Percentiles rank a stretch among this genome's conserved stretches.
Conservation (phyloP, 1,140 invertebrate genomes). For the Drosophila ercepeae region DNA sequence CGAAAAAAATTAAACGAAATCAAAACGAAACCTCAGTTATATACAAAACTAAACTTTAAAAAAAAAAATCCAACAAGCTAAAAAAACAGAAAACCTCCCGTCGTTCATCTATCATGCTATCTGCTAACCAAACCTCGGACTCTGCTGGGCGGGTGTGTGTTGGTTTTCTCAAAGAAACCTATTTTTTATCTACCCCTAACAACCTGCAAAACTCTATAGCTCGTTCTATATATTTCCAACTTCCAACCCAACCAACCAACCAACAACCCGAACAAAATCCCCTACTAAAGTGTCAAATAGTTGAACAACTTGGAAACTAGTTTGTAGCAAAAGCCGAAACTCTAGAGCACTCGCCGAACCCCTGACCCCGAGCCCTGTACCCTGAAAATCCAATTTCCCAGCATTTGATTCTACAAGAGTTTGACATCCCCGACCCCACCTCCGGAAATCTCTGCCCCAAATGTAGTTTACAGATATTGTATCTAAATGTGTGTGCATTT, state of each 20-base stretch:
- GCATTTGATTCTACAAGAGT: conserved; percentile 48
- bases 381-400: conserved; percentile 29
- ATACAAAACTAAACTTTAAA: conserved; percentile 27
- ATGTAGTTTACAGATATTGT: conserved; percentile 20
- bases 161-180: conserved; percentile 28
- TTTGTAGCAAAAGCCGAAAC: conserved; percentile 55
- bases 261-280: conserved; percentile 23
- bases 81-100: conserved; percentile 20
- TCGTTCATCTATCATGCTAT: conserved; percentile 44
- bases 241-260: conserved; percentile 21
- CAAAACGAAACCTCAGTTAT: conserved; percentile 60
- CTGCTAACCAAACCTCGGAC: conserved; percentile 44
- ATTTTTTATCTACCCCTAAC: conserved; percentile 23
- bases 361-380: not conserved
- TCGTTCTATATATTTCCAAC: conserved; percentile 28
- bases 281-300: conserved; percentile 35
- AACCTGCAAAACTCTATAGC: conserved; percentile 19
- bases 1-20: conserved; percentile 56
- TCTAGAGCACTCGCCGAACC: conserved; percentile 10
- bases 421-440: conserved; percentile 2
- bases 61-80: conserved; percentile 17
- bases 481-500: conserved; percentile 5
- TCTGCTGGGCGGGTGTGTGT: conserved; percentile 51
- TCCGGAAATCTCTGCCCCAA: conserved; percentile 15
- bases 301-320: conserved; percentile 45